Conservation (phyloP, 2,888 invertebrate genomes). For the Pimpla rufipes region DNA sequence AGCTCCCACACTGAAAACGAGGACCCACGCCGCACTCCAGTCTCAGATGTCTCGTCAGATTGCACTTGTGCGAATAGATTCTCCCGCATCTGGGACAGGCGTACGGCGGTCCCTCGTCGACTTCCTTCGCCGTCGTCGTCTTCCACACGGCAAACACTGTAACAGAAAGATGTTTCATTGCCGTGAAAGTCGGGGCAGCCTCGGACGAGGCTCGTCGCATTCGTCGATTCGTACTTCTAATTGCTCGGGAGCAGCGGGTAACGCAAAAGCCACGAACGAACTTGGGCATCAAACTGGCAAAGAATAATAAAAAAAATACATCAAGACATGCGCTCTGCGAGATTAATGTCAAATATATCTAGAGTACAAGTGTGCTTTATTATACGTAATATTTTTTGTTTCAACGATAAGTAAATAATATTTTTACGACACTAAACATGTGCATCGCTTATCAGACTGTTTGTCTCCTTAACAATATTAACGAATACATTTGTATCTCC, state of each 20-base stretch:
- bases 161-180: slow-evolving; percentile 57
- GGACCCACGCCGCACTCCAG: slow-evolving; percentile 83
- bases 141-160: slow-evolving; percentile 71
- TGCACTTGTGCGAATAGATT: slow-evolving; percentile 82
- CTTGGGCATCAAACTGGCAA: slow-evolving; percentile 33
- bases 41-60: slow-evolving; percentile 81
- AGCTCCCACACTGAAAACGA: slow-evolving; percentile 81
- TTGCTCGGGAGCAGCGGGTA: slow-evolving; percentile 46
- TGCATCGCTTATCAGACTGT: slow-evolving; percentile 43
- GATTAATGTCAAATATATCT: slow-evolving; percentile 18
- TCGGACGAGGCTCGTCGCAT: neutral
- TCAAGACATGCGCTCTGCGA: slow-evolving; percentile 43
- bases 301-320: slow-evolving; percentile 34
- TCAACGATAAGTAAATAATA: slow-evolving; percentile 20
- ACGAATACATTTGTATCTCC: slow-evolving; percentile 7
- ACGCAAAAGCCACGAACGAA: slow-evolving; percentile 30
- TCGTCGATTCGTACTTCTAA: neutral
- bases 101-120: slow-evolving; percentile 79
- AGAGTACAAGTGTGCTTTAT: slow-evolving; percentile 33
- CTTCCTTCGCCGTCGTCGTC: slow-evolving; percentile 58
- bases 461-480: slow-evolving; percentile 14
- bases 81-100: slow-evolving; percentile 81
- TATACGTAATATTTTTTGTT: slow-evolving; percentile 12
- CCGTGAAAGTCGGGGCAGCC: slow-evolving; percentile 29
- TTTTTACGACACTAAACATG: slow-evolving; percentile 8